A percentile compares a stretch with the other conserved stretches of the same genome.
Evolutionary conservation across 2,113 vertebrate genomes (phyloP).

Genomic region (Lipophrys pholis): DNA sequence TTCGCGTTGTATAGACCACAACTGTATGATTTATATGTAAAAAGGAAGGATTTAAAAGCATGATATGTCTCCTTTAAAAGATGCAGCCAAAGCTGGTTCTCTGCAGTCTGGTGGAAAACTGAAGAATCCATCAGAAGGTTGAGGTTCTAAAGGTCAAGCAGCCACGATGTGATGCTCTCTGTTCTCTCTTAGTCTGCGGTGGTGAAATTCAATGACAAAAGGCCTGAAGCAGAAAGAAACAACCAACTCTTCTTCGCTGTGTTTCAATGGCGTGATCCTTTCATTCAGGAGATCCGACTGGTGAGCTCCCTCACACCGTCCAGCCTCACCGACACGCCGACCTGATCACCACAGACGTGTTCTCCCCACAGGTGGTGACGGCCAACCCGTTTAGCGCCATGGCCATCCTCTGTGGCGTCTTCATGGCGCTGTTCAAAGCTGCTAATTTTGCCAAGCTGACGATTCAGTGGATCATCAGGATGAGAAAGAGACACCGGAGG

Average conservation of each 20-base stretch:
- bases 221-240: constrained; percentile 73
- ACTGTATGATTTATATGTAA: too few relatives aligned
- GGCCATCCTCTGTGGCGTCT: constrained; percentile 95
- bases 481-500: constrained; percentile 90
- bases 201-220: constrained; percentile 94
- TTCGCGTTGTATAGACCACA: too few relatives aligned
- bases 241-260: constrained; percentile 95
- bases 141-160: too few relatives aligned
- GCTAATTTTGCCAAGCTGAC: constrained; percentile 95
- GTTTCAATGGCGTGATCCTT: constrained; percentile 97
- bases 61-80: too few relatives aligned
- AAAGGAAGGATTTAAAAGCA: too few relatives aligned
- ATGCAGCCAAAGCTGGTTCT: too few relatives aligned
- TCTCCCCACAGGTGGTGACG: constrained; percentile 88
- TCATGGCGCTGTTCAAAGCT: constrained; percentile 97
- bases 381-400: constrained; percentile 96
- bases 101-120: too few relatives aligned
- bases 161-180: background rate
- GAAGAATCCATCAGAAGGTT: too few relatives aligned
- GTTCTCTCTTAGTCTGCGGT: constrained; percentile 87
- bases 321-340: too few relatives aligned
- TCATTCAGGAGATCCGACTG: constrained; percentile 92
- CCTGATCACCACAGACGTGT: too few relatives aligned
- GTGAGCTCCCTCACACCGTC: constrained; percentile 77
- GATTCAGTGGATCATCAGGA: constrained; percentile 95